phyloP scores from a whole-genome alignment of 2,888 invertebrate genomes.

The Drosophila villosipedis region DNA sequence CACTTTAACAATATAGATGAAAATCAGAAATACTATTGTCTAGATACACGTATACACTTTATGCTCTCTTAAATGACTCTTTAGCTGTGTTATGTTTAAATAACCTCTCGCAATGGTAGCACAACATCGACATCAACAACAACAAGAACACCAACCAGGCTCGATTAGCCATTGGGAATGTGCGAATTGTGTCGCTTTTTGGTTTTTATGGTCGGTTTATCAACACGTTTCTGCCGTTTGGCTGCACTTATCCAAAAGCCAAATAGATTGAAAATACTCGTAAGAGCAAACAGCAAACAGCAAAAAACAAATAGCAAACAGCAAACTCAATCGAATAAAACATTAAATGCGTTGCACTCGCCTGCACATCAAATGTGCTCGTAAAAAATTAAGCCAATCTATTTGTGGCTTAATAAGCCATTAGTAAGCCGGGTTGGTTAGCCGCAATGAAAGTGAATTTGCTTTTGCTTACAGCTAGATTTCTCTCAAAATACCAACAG shows the following conservation, averaged over 20 bases:
- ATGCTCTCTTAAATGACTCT: not conserved
- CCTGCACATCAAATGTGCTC: constrained; percentile 64
- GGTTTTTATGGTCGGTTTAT: constrained; percentile 55
- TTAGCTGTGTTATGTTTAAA: not conserved
- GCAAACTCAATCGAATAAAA: constrained; percentile 26
- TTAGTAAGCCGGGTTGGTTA: constrained; percentile 77
- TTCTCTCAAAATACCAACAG: constrained; percentile 55
- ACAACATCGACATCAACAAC: not conserved
- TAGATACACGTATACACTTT: not conserved
- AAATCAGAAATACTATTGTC: not conserved
- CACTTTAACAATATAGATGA: not conserved
- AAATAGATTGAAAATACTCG: constrained; percentile 30
- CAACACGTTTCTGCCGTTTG: constrained; percentile 55
- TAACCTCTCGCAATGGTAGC: not conserved
- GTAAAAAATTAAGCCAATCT: constrained; percentile 67
- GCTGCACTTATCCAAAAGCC: constrained; percentile 22
- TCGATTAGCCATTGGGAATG: constrained; percentile 31
- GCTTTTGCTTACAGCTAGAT: constrained; percentile 54
- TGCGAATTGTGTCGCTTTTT: constrained; percentile 47
- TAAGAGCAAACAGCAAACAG: not conserved
- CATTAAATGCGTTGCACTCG: constrained; percentile 66
- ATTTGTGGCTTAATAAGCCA: constrained; percentile 78
- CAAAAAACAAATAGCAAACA: not conserved
- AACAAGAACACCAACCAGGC: not conserved
- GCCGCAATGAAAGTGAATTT: constrained; percentile 78